Conservation (phyloP, 2,888 invertebrate genomes). For the Folsomia manolachei region DNA sequence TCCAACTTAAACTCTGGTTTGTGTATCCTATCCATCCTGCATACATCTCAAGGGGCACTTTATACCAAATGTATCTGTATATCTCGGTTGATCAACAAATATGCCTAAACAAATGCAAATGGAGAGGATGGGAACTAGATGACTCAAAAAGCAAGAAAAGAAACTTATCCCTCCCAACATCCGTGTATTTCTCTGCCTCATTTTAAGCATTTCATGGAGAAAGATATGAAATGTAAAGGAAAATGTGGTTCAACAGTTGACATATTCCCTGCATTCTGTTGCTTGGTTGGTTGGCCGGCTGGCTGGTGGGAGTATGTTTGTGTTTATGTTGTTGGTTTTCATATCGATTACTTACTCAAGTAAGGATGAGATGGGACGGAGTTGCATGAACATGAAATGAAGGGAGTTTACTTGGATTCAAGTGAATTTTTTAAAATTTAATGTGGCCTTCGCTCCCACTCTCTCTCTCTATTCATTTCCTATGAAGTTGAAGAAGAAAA, state of each 20-base stretch:
- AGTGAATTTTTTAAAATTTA: not conserved
- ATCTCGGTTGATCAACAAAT: not conserved
- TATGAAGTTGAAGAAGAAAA: not conserved
- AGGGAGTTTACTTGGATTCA: not conserved
- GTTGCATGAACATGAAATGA: not conserved
- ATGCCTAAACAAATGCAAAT: not conserved
- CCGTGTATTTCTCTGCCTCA: not conserved
- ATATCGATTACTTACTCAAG: not conserved
- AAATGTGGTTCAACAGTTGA: not conserved
- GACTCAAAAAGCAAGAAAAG: not conserved
- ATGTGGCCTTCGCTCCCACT: not conserved
- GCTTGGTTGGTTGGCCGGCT: not conserved
- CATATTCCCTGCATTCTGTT: not conserved
- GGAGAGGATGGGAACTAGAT: not conserved
- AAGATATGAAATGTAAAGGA: not conserved
- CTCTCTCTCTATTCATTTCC: not conserved
- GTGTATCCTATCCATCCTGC: not conserved
- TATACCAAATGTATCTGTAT: not conserved
- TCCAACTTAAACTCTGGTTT: too few relatives aligned
- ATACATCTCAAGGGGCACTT: not conserved
- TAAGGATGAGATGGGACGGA: constrained; percentile 12
- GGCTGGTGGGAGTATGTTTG: too few relatives aligned
- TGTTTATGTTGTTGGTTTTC: not conserved
- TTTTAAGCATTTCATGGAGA: not conserved
- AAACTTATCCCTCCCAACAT: not conserved